Base-by-base conservation (phyloP, 2,888 invertebrate species). In the Tinea semifulvella region DNA sequence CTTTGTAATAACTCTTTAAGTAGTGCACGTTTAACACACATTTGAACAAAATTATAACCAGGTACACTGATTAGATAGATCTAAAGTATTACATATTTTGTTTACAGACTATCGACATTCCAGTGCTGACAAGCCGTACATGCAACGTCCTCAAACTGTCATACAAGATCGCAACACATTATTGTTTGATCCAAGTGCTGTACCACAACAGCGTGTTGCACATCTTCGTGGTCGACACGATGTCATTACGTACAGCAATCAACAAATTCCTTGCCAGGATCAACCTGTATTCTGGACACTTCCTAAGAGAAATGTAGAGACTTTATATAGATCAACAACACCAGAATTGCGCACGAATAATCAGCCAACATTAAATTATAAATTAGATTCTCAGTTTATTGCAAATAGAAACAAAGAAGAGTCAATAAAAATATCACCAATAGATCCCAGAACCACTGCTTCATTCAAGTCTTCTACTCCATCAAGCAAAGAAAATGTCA, bases 381-480 rank as follows among this genome's bases (percentile, higher is more conserved):
- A 36, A 4, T 2, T 22, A 2, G 11, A 5, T 22, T 22, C 40
- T 6, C 17, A 40, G 2, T 13, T 13, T 22, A 22, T 11, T 22
- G 20, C 4, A 8, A 40, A 40, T 3, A 4, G 6, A 40, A 22
- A 20, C 14, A 25, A 31, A 14, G 65, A 75, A 43, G 79, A 84
- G 44, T 81, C 83, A 1, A 70, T 84, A 11, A 83, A 73, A 63
- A 84, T 88, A 61, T 89, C 89, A 35, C 89, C 89, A 5, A 88
- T 88, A 51, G 88, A 88, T 65, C 88, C 88, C 3, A 69, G 87
- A 49, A 82, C 79, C 52, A 65, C 80, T 6, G 82, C 79, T 10
- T 68, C 84, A 18, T 88, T 89, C 53, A 84, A 87, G 61, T 86
- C 89, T 18, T 89, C 89, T 8, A 89, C 89, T 13, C 89, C 89